Evolutionary conservation across 2,888 invertebrate genomes (phyloP).

Genomic region (Cantharis lateralis): DNA sequence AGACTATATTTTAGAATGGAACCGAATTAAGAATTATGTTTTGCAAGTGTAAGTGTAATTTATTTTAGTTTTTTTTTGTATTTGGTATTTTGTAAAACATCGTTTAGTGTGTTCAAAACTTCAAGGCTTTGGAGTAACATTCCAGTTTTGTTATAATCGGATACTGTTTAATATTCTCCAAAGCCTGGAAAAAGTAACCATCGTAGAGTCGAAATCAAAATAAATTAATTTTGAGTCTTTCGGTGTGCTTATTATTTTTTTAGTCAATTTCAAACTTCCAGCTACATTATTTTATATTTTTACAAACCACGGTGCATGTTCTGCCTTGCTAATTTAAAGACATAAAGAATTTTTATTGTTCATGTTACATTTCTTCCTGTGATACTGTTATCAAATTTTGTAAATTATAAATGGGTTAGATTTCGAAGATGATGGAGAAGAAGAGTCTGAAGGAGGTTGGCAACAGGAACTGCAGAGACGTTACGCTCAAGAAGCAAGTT

Average conservation of each 20-base stretch:
- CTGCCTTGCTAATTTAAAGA: slow-evolving; percentile 10
- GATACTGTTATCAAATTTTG: neutral
- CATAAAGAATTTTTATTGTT: neutral
- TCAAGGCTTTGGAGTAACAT: neutral
- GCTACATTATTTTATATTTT: neutral
- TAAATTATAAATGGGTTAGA: slow-evolving; percentile 56
- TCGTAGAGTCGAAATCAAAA: neutral
- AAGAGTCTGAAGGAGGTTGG: slow-evolving; percentile 63
- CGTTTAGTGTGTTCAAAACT: neutral
- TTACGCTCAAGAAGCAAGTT: slow-evolving; percentile 63
- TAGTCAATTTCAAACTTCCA: neutral
- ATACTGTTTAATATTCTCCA: neutral
- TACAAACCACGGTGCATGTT: slow-evolving; percentile 7
- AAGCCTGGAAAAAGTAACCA: neutral
- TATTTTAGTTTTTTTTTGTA: neutral
- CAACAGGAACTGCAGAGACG: slow-evolving; percentile 63
- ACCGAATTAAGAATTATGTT: neutral
- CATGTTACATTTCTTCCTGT: neutral
- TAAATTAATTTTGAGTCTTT: neutral
- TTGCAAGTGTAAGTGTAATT: slow-evolving; percentile 1
- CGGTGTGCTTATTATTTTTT: neutral
- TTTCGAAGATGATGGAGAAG: slow-evolving; percentile 73
- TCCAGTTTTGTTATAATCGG: too few relatives aligned
- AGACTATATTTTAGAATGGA: neutral
- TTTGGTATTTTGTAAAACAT: too few relatives aligned